Conservation (phyloP, 2,888 invertebrate species). For the Holacanthella duospinosa region DNA sequence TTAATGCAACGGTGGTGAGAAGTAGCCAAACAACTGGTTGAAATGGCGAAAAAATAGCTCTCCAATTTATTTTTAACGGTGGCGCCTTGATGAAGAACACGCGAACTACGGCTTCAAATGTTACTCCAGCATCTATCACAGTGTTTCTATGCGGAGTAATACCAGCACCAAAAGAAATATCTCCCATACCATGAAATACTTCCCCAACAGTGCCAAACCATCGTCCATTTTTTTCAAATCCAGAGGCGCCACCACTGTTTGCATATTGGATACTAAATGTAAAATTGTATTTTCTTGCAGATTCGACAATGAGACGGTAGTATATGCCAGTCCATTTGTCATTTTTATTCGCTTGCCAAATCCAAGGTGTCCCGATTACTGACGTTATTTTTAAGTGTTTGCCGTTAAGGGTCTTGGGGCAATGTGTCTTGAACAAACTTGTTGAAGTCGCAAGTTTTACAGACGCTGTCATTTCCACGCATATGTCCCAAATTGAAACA, state of each 20-base stretch:
- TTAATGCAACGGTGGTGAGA: not conserved
- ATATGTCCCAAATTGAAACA: not conserved
- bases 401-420: not conserved
- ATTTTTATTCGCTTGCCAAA: not conserved
- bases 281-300: slow-evolving; percentile 7
- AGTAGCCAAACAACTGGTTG: not conserved
- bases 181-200: slow-evolving; percentile 7
- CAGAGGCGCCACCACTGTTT: slow-evolving; percentile 7
- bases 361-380: not conserved
- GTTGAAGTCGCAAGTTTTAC: not conserved
- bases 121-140: not conserved
- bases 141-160: not conserved
- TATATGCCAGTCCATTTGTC: not conserved
- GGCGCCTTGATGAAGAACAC: not conserved
- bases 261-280: slow-evolving; percentile 10
- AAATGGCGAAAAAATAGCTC: not conserved
- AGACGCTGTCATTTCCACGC: not conserved
- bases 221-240: slow-evolving; percentile 4
- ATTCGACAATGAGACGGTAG: not conserved
- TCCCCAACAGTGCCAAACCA: slow-evolving; percentile 13
- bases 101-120: not conserved
- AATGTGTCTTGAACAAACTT: not conserved
- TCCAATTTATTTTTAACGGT: not conserved
- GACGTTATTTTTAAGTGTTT: not conserved
- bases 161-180: not conserved